Conservation (phyloP, 2,888 invertebrate genomes). For the Amiota minor region DNA sequence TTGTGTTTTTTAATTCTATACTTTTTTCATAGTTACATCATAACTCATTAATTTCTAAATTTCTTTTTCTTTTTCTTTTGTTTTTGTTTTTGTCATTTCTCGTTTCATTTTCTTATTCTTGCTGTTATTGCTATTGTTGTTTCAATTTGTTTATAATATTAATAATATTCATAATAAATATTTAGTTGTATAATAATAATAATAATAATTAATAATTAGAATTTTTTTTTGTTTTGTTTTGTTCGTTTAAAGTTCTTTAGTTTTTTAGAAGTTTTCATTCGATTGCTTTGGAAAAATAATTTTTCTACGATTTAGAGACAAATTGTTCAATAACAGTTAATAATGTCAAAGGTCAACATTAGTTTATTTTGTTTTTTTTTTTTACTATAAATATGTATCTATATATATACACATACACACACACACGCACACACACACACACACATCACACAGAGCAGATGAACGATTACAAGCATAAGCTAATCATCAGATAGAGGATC, state of each 20-base stretch:
- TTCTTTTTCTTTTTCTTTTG: constrained; percentile 7
- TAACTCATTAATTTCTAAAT: not conserved
- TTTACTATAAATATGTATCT: not conserved
- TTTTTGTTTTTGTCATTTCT: not conserved
- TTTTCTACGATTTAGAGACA: constrained; percentile 15
- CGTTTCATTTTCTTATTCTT: not conserved
- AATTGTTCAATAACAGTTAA: constrained; percentile 21
- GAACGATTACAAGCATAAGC: too few relatives aligned
- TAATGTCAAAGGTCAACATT: constrained; percentile 3
- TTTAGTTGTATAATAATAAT: not conserved
- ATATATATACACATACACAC: not conserved
- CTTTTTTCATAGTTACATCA: not conserved
- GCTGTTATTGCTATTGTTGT: not conserved
- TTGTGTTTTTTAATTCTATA: not conserved
- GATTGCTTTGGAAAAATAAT: constrained; percentile 21
- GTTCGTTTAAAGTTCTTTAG: too few relatives aligned
- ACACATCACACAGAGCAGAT: too few relatives aligned
- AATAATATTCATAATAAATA: not conserved
- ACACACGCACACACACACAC: too few relatives aligned
- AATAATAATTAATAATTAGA: not conserved
- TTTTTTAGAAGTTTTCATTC: constrained; percentile 7
- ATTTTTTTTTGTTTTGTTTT: constrained; percentile 6
- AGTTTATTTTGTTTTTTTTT: not conserved
- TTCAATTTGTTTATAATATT: not conserved
- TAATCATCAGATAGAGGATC: too few relatives aligned